phyloP scores from a whole-genome alignment of 2,888 invertebrate genomes.

The Rhingia campestris region DNA sequence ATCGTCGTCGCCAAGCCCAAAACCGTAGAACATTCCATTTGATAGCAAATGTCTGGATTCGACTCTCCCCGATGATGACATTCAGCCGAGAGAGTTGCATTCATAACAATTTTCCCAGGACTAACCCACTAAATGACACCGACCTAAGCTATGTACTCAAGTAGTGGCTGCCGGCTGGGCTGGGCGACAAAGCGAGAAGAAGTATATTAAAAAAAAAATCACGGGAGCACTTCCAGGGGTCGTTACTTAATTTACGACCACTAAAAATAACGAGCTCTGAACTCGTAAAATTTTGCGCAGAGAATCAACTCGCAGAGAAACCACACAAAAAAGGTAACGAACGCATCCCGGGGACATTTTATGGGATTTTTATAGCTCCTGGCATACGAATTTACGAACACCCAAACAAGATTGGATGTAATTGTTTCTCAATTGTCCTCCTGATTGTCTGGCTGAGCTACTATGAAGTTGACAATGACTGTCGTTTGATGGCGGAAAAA shows the following conservation, averaged over 20 bases:
- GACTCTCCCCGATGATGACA: too few species aligned
- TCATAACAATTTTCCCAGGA: conserved; percentile 53
- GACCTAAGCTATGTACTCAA: not conserved
- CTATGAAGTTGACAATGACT: conserved; percentile 15
- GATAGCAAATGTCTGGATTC: conserved; percentile 48
- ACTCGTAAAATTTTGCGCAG: conserved; percentile 72
- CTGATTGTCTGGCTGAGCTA: conserved; percentile 37
- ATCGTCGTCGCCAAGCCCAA: conserved; percentile 24
- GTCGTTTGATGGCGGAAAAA: conserved; percentile 31
- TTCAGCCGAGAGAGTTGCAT: conserved; percentile 16
- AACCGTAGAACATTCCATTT: conserved; percentile 47
- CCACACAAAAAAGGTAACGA: conserved; percentile 18
- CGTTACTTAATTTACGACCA: conserved; percentile 76
- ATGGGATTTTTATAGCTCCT: conserved; percentile 46
- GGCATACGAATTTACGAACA: conserved; percentile 26
- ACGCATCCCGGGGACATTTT: conserved; percentile 44
- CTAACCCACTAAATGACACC: conserved; percentile 15
- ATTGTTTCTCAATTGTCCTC: conserved; percentile 66
- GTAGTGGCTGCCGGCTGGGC: conserved; percentile 11
- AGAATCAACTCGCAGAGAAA: conserved; percentile 25
- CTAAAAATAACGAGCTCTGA: conserved; percentile 76
- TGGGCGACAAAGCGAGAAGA: conserved; percentile 15
- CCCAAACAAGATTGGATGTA: conserved; percentile 46
- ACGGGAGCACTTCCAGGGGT: conserved; percentile 72
- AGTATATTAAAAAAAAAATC: conserved; percentile 50